phyloP scores from a whole-genome alignment of 2,888 invertebrate genomes.

The Tenthredo mesomela region DNA sequence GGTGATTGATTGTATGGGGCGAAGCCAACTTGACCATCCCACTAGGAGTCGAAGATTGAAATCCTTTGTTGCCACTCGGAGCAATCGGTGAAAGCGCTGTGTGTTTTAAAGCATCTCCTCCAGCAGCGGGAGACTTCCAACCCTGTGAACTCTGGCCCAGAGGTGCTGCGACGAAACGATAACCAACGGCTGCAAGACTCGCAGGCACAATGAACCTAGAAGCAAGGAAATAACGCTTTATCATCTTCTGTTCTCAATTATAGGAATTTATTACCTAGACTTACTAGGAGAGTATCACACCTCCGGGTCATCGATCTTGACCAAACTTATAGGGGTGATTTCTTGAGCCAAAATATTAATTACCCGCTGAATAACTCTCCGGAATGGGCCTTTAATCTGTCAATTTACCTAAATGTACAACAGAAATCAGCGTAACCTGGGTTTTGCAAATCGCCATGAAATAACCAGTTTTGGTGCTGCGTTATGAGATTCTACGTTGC shows the following conservation, averaged over 20 bases:
- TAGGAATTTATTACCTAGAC: not conserved
- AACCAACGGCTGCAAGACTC: constrained; percentile 71
- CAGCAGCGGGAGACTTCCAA: constrained; percentile 61
- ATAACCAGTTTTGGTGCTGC: too few species aligned
- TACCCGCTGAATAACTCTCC: too few species aligned
- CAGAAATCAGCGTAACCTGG: too few species aligned
- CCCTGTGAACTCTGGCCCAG: constrained; percentile 63
- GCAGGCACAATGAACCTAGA: constrained; percentile 71
- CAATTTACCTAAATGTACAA: too few species aligned
- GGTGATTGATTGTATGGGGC: constrained; percentile 27
- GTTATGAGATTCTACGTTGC: too few species aligned
- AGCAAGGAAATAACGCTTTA: not conserved
- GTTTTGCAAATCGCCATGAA: too few species aligned
- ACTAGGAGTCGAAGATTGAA: constrained; percentile 67
- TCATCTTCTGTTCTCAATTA: not conserved
- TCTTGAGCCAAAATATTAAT: too few species aligned
- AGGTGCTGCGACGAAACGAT: constrained; percentile 74
- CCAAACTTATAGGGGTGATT: too few species aligned
- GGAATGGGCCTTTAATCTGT: too few species aligned
- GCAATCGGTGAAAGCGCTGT: constrained; percentile 72
- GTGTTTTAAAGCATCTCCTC: constrained; percentile 64
- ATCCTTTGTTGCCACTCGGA: constrained; percentile 53
- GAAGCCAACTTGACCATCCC: constrained; percentile 23
- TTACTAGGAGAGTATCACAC: too few species aligned
- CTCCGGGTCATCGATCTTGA: too few species aligned